Percentiles rank a stretch among this genome's conserved stretches.
Conservation (phyloP, 2,888 invertebrate species). For the Cheiracanthium punctorium region DNA sequence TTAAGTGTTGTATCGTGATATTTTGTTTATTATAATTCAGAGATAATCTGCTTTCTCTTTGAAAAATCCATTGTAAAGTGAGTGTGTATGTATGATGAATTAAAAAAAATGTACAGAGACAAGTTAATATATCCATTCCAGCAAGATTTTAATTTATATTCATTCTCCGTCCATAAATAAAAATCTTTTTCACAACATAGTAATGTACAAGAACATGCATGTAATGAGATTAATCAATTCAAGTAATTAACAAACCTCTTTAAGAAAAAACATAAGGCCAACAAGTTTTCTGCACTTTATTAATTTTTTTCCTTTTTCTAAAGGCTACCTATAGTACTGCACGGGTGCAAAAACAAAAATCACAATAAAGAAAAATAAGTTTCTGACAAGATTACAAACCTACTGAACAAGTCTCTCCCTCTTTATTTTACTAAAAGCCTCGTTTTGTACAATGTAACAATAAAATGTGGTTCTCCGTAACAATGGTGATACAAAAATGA, state of each 20-base stretch:
- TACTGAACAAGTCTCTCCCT: not conserved
- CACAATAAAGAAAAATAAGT: not conserved
- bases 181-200: conserved; percentile 70
- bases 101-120: not conserved
- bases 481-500: not conserved
- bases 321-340: conserved; percentile 42
- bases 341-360: conserved; percentile 29
- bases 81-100: no score
- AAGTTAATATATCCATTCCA: conserved; percentile 44
- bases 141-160: conserved; percentile 69
- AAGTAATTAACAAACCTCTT: conserved; percentile 61
- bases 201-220: conserved; percentile 70
- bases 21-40: no score
- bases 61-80: no score
- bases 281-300: conserved; percentile 46
- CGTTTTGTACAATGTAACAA: not conserved
- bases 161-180: conserved; percentile 69
- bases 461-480: not conserved
- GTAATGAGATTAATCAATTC: conserved; percentile 49
- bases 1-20: no score
- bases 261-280: conserved; percentile 56
- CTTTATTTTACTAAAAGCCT: not conserved
- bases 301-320: conserved; percentile 38
- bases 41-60: no score
- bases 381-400: not conserved